Conservation (phyloP, 2,113 vertebrate species). For the Rhea americana region DNA sequence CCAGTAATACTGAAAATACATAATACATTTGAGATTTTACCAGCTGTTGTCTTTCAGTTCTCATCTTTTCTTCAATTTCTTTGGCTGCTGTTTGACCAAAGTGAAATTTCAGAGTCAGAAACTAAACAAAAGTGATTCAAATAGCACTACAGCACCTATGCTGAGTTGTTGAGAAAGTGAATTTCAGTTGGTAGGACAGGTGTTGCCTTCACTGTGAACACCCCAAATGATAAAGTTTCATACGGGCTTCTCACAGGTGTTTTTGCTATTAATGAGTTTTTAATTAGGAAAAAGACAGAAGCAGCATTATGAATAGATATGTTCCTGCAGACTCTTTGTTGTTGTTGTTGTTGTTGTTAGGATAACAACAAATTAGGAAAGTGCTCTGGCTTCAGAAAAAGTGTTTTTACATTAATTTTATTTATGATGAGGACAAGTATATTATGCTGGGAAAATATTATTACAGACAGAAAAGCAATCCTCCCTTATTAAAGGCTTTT, state of each 20-base stretch:
- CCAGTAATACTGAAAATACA: not conserved
- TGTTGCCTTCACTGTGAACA: not conserved
- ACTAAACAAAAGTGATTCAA: not conserved
- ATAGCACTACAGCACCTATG: not conserved
- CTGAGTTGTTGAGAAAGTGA: not conserved
- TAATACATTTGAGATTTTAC: not conserved
- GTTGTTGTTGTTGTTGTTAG: too few relatives aligned
- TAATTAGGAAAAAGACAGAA: conserved; percentile 28
- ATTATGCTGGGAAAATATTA: not conserved
- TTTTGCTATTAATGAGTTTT: conserved; percentile 50
- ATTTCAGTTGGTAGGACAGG: not conserved
- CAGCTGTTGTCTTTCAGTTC: not conserved
- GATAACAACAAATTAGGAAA: not conserved
- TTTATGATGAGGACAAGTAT: not conserved
- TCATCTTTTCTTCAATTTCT: not conserved
- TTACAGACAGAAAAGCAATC: not conserved
- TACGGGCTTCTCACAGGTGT: not conserved
- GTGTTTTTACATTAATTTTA: conserved; percentile 6
- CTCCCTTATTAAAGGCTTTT: not conserved
- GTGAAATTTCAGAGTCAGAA: not conserved
- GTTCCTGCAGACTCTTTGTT: not conserved
- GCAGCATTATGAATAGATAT: not conserved
- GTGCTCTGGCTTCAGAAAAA: not conserved
- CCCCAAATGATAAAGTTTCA: not conserved
- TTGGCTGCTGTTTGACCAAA: not conserved